phyloP scores from a whole-genome alignment of 2,797 vertebrate species.

The Anas georgica region DNA sequence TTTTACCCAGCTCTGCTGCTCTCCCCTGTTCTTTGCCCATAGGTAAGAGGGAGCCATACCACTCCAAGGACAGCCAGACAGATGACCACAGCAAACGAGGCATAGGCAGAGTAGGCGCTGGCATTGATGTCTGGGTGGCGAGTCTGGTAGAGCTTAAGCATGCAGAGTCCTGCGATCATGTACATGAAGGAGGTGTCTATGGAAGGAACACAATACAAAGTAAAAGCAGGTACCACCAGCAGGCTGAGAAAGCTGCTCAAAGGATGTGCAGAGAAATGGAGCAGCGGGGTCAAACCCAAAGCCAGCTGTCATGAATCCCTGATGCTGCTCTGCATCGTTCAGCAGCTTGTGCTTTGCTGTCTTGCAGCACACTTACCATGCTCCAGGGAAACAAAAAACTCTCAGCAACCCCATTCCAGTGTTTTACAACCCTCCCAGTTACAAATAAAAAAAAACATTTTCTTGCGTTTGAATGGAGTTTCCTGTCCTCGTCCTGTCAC shows the following conservation, averaged over 20 bases:
- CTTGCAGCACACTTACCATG: not conserved
- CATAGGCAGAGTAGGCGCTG: conserved; percentile 82
- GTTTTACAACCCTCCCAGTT: not conserved
- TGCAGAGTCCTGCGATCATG: conserved; percentile 84
- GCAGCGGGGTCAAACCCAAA: not conserved
- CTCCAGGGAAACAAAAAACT: not conserved
- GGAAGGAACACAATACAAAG: not conserved
- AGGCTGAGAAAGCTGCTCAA: not conserved
- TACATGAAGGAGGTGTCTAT: conserved; percentile 86
- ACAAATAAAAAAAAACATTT: too few relatives aligned
- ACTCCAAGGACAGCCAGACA: conserved; percentile 82
- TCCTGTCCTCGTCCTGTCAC: not conserved
- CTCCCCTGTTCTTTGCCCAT: not conserved
- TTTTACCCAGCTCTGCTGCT: not conserved
- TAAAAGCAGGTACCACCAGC: not conserved
- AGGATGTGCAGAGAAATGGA: not conserved
- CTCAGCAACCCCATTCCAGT: not conserved
- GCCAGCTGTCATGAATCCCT: not conserved
- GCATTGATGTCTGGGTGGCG: conserved; percentile 85
- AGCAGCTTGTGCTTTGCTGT: not conserved
- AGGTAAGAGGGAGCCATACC: conserved; percentile 66
- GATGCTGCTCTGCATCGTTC: too few relatives aligned
- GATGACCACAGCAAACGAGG: conserved; percentile 82
- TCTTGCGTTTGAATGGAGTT: not conserved
- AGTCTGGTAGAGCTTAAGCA: conserved; percentile 86